Conservation (phyloP, 2,797 vertebrate species). For the Mormyrops attenuatus region DNA sequence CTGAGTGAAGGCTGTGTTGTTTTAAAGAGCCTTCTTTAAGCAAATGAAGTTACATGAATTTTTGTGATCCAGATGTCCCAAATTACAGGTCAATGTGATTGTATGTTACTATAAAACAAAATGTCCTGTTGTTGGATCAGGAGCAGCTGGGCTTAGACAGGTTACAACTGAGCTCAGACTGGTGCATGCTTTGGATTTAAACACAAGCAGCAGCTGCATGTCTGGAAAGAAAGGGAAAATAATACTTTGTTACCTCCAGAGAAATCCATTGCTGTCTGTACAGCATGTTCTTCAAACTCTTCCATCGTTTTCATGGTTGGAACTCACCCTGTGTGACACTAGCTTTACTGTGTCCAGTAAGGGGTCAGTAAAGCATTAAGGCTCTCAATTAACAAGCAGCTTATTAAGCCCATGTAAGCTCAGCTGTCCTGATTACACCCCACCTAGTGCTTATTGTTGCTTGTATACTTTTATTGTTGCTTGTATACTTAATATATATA, state of each 20-base stretch:
- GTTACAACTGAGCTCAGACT: constrained; percentile 1
- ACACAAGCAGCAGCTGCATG: not conserved
- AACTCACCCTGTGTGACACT: constrained; percentile 16
- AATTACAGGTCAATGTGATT: not conserved
- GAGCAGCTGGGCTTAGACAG: constrained; percentile 10
- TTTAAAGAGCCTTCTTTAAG: not conserved
- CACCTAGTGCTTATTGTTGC: not conserved
- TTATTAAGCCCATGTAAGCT: constrained; percentile 19
- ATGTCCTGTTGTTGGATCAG: constrained; percentile 9
- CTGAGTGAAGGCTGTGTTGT: not conserved
- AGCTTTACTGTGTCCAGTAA: constrained; percentile 10
- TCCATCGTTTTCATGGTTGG: not conserved
- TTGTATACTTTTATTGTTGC: not conserved
- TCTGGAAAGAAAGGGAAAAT: not conserved
- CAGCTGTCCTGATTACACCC: constrained; percentile 2
- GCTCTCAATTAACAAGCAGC: constrained; percentile 15
- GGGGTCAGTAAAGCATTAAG: constrained; percentile 21
- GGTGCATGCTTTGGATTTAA: constrained; percentile 11
- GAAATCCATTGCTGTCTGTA: not conserved
- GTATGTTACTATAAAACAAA: not conserved
- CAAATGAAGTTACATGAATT: not conserved
- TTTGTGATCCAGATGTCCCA: not conserved
- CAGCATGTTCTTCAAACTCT: constrained; percentile 9
- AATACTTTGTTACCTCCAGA: constrained; percentile 7
- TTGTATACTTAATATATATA: not conserved